These are phyloP conservation scores for Phyllotreta cruciferae DNA, from an alignment of 2,888 invertebrate genomes.

Conservation along the genomic window DNA sequence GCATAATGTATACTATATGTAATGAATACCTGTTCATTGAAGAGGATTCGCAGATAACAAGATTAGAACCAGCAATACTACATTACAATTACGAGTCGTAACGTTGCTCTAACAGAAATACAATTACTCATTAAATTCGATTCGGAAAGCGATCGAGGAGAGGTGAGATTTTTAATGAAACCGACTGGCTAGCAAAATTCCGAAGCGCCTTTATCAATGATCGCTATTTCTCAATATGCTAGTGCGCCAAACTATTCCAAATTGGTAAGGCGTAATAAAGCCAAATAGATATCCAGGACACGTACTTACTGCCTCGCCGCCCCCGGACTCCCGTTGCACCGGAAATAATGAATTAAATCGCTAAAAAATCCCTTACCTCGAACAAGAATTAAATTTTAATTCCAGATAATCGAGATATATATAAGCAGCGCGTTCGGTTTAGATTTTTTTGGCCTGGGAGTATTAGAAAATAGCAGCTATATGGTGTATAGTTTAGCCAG, in stretches of 20 bases:
- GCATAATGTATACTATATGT: not conserved
- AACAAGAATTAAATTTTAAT: no score
- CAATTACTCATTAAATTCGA: not conserved
- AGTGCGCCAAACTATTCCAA: slow-evolving; percentile 34
- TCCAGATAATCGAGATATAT: no score
- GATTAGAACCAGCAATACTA: slow-evolving; percentile 2
- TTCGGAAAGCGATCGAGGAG: not conserved
- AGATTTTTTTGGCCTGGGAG: no score
- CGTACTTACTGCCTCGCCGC: slow-evolving; percentile 25
- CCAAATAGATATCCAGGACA: slow-evolving; percentile 35
- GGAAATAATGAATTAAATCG: slow-evolving; percentile 37
- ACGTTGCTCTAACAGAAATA: not conserved
- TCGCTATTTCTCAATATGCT: slow-evolving; percentile 39
- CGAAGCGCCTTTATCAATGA: slow-evolving; percentile 34
- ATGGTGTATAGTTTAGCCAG: no score
- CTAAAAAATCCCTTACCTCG: slow-evolving; percentile 28
- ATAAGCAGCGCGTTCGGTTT: no score
- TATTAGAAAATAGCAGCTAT: no score
- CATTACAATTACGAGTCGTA: not conserved
- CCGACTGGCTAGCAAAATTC: slow-evolving; percentile 17
- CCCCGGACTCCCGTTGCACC: slow-evolving; percentile 11
- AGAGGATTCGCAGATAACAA: not conserved
- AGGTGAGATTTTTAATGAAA: slow-evolving; percentile 8
- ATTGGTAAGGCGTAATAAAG: slow-evolving; percentile 34
- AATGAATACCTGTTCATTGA: slow-evolving; percentile 9